Percentiles rank a stretch among this genome's conserved stretches.
Evolutionary conservation across 2,113 vertebrate species (phyloP).

Genomic region (Dasyornis broadbenti): DNA sequence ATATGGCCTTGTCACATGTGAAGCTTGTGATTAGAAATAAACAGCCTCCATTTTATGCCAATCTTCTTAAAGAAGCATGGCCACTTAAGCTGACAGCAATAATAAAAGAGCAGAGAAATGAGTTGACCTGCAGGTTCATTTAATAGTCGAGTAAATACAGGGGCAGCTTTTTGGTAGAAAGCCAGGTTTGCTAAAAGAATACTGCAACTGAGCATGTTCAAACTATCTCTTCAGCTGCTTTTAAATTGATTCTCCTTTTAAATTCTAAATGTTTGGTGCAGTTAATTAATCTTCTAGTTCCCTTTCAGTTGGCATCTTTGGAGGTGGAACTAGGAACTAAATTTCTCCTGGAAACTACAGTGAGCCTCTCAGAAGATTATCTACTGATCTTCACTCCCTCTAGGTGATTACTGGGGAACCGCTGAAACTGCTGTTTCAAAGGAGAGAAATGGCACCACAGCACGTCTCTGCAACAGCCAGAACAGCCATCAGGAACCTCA

Average conservation of each 20-base stretch:
- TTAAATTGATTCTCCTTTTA: neutral
- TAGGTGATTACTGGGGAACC: neutral
- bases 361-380: neutral
- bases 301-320: neutral
- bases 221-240: neutral
- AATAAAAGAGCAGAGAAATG: neutral
- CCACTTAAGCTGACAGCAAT: neutral
- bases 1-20: neutral
- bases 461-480: neutral
- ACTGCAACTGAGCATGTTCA: neutral
- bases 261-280: neutral
- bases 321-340: neutral
- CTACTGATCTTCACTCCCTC: neutral
- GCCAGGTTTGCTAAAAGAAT: neutral
- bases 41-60: neutral
- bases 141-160: neutral
- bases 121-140: neutral
- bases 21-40: neutral
- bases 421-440: neutral
- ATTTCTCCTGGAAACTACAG: neutral
- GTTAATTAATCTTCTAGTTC: neutral
- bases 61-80: neutral
- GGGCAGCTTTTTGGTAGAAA: neutral
- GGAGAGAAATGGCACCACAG: neutral
- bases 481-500: neutral